phyloP scores from a whole-genome alignment of 2,888 invertebrate species.

The Thalpophila matura region DNA sequence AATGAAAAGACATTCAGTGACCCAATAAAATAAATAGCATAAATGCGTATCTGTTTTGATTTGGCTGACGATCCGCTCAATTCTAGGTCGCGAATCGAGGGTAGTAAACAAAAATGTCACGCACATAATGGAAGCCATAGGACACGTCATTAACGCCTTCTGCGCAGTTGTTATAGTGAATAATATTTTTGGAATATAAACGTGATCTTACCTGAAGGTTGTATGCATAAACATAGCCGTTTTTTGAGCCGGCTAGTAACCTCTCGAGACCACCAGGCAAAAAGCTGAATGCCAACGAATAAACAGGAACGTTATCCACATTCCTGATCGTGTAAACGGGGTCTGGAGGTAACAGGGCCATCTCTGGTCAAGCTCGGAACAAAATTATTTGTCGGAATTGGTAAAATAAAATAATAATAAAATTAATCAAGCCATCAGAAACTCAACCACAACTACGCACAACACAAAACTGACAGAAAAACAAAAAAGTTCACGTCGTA shows the following conservation, averaged over 20 bases:
- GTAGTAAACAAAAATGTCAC: slow-evolving; percentile 83
- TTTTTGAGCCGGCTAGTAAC: slow-evolving; percentile 94
- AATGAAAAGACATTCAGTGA: slow-evolving; percentile 32
- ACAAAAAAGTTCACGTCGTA: slow-evolving; percentile 76
- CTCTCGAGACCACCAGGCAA: slow-evolving; percentile 90
- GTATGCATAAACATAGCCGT: slow-evolving; percentile 94
- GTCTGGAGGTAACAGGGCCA: slow-evolving; percentile 95
- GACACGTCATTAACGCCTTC: slow-evolving; percentile 57
- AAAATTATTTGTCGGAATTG: slow-evolving; percentile 83
- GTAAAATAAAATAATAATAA: slow-evolving; percentile 85
- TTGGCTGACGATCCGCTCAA: slow-evolving; percentile 59
- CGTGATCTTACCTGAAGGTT: slow-evolving; percentile 93
- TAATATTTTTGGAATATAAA: slow-evolving; percentile 72
- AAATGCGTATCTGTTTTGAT: slow-evolving; percentile 54
- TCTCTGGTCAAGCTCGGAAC: slow-evolving; percentile 89
- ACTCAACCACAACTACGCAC: slow-evolving; percentile 89
- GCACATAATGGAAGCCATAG: slow-evolving; percentile 64
- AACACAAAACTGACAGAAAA: slow-evolving; percentile 90
- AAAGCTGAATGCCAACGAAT: slow-evolving; percentile 93
- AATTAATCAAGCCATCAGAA: slow-evolving; percentile 90
- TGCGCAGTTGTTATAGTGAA: slow-evolving; percentile 68
- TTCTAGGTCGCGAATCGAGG: slow-evolving; percentile 85
- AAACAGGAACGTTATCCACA: slow-evolving; percentile 93
- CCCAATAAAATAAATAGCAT: slow-evolving; percentile 49
- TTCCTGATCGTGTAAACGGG: slow-evolving; percentile 94